Percentiles rank a stretch among this genome's conserved stretches.
Evolutionary conservation across 2,888 invertebrate genomes (phyloP).

Genomic region (Serrognathus titanus): DNA sequence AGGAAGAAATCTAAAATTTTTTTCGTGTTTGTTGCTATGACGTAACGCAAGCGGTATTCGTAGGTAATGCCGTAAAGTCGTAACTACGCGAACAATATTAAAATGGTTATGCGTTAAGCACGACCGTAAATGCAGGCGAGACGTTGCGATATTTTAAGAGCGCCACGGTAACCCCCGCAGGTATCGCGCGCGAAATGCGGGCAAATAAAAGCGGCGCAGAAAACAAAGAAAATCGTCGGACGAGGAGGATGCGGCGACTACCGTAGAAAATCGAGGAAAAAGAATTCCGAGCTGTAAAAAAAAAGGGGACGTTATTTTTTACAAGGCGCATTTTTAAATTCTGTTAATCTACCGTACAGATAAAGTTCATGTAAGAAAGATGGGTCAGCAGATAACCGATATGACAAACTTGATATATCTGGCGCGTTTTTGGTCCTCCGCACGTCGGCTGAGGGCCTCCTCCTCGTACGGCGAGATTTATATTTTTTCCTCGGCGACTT

Average conservation of each 20-base stretch:
- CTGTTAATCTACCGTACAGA: constrained; percentile 33
- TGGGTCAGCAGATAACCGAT: constrained; percentile 27
- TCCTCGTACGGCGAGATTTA: constrained; percentile 13
- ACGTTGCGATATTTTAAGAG: too few species aligned
- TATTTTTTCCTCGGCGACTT: constrained; percentile 21
- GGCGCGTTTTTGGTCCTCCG: constrained; percentile 8
- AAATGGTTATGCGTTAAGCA: too few species aligned
- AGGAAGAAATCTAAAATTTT: too few species aligned
- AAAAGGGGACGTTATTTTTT: constrained; percentile 11
- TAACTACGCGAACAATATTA: too few species aligned
- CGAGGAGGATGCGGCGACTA: background rate
- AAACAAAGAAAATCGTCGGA: too few species aligned
- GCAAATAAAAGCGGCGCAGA: too few species aligned
- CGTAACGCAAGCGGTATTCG: too few species aligned
- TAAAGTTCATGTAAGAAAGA: constrained; percentile 25
- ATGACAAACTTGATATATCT: constrained; percentile 33
- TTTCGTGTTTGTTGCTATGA: too few species aligned
- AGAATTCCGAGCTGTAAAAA: background rate
- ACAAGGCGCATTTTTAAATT: constrained; percentile 23
- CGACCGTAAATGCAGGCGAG: too few species aligned
- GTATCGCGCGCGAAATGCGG: too few species aligned
- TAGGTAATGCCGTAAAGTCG: too few species aligned
- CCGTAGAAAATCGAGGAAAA: background rate
- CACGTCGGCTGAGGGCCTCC: background rate
- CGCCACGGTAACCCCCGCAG: too few species aligned